Conservation (phyloP, 1,140 invertebrate species). For the Acromyrmex charruanus region DNA sequence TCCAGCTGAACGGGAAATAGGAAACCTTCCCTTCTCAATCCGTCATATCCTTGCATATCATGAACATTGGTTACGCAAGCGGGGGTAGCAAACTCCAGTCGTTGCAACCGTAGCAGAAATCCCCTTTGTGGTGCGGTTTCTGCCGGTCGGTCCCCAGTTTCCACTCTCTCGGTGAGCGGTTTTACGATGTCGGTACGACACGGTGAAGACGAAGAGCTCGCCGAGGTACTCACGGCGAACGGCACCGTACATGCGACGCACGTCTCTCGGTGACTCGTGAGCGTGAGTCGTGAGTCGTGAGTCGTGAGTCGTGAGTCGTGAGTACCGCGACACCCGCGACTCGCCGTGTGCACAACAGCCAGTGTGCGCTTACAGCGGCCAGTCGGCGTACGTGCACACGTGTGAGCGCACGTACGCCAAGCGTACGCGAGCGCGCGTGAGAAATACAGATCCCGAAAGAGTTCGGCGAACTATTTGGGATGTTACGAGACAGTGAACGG, state of each 20-base stretch:
- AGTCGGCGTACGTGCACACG: conserved; percentile 73
- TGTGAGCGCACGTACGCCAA: conserved; percentile 68
- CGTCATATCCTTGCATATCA: background rate
- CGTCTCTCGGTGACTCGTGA: conserved; percentile 64
- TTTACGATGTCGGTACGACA: conserved; percentile 30
- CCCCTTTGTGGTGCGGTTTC: conserved; percentile 66
- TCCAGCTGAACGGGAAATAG: background rate
- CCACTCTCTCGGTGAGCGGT: conserved; percentile 15
- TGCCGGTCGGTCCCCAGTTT: conserved; percentile 21
- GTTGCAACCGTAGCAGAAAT: conserved; percentile 56
- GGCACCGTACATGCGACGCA: conserved; percentile 71
- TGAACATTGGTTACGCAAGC: conserved; percentile 44
- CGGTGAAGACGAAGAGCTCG: conserved; percentile 42
- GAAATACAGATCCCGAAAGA: conserved; percentile 15
- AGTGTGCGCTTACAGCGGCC: conserved; percentile 8
- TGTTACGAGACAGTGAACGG: background rate
- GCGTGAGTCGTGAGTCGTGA: conserved; percentile 39
- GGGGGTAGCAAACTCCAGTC: conserved; percentile 33
- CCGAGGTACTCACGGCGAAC: conserved; percentile 55
- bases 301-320: background rate
- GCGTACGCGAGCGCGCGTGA: conserved; percentile 31
- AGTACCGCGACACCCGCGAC: background rate
- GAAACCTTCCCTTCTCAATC: background rate
- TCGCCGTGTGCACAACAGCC: conserved; percentile 19
- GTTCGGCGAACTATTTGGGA: background rate